A percentile compares a stretch with the other conserved stretches of the same genome.
Conservation (phyloP, 2,113 vertebrate genomes). For the Synchiropus splendidus region DNA sequence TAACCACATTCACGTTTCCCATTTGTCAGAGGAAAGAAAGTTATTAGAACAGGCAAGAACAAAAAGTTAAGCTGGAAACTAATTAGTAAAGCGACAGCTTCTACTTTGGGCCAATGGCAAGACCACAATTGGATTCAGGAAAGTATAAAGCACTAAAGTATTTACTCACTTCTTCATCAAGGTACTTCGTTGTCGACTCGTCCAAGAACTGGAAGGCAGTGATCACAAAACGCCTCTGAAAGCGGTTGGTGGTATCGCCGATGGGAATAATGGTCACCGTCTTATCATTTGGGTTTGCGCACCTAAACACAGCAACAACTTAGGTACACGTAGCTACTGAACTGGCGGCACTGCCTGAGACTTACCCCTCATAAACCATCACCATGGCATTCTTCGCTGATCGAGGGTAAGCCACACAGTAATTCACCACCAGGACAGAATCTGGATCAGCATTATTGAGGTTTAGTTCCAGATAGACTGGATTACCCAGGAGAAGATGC, state of each 20-base stretch:
- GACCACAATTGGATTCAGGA: no score
- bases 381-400: conserved; percentile 54
- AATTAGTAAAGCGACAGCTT: no score
- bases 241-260: conserved; percentile 10
- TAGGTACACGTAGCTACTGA: neutral
- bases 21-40: no score
- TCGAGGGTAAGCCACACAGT: conserved; percentile 63
- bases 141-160: no score
- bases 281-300: conserved; percentile 49
- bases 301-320: conserved; percentile 29
- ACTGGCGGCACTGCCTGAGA: neutral
- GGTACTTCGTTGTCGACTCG: conserved; percentile 38
- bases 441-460: conserved; percentile 33
- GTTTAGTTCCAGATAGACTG: conserved; percentile 55
- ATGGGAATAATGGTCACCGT: conserved; percentile 31
- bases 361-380: conserved; percentile 62
- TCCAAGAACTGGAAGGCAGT: conserved; percentile 64
- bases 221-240: conserved; percentile 47
- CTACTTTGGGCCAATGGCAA: no score
- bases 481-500: conserved; percentile 42
- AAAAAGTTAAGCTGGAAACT: no score
- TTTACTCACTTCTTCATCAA: conserved; percentile 62
- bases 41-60: no score
- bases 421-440: conserved; percentile 55
- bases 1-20: no score